Conservation (phyloP, 2,797 vertebrate species). For the Erpetoichthys calabaricus region DNA sequence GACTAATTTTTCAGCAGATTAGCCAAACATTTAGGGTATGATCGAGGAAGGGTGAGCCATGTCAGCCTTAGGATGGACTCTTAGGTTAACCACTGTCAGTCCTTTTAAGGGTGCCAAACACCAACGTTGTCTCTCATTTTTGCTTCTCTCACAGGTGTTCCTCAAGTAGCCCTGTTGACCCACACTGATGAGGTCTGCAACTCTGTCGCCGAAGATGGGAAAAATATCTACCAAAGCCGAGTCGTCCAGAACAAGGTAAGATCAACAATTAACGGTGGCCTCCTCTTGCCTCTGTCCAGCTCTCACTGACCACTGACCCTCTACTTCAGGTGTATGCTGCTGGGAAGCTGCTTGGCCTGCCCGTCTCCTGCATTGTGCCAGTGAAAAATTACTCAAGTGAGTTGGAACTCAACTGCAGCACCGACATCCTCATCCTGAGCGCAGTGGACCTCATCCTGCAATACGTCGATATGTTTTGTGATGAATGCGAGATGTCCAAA, state of each 20-base stretch:
- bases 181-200: conserved; percentile 36
- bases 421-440: conserved; percentile 49
- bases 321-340: conserved; percentile 14
- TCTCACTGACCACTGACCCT: too few species aligned
- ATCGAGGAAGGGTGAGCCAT: too few species aligned
- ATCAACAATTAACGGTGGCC: too few species aligned
- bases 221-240: conserved; percentile 28
- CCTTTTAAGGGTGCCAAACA: too few species aligned
- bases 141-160: conserved; percentile 34
- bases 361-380: conserved; percentile 56
- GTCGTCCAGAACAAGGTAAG: conserved; percentile 25
- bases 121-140: too few species aligned
- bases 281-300: too few species aligned
- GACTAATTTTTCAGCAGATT: too few species aligned
- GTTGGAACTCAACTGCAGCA: conserved; percentile 40
- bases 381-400: conserved; percentile 60
- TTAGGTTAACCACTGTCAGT: too few species aligned
- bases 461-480: conserved; percentile 47
- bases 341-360: conserved; percentile 50
- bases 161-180: conserved; percentile 47
- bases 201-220: conserved; percentile 19
- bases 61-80: too few species aligned
- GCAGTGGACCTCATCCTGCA: conserved; percentile 51
- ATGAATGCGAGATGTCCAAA: conserved; percentile 17
- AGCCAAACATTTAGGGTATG: too few species aligned